phyloP scores from a whole-genome alignment of 2,888 invertebrate species.

The Caenorhabditis imperialis region DNA sequence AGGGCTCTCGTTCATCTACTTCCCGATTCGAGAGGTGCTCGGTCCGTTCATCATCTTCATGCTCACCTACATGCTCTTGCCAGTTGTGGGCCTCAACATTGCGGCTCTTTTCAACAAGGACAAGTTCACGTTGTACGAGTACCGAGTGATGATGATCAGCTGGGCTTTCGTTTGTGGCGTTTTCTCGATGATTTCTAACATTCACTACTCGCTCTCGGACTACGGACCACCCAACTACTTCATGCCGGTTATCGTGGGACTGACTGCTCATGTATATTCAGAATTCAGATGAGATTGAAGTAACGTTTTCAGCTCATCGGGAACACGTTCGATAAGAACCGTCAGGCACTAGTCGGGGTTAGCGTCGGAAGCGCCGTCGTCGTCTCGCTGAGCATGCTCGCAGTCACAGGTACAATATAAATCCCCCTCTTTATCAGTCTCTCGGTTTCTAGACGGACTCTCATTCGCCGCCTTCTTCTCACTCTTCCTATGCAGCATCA shows the following conservation, averaged over 20 bases:
- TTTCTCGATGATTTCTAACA: conserved; percentile 46
- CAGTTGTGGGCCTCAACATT: conserved; percentile 40
- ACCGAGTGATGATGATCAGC: conserved; percentile 47
- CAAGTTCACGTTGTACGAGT: conserved; percentile 41
- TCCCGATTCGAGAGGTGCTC: conserved; percentile 25
- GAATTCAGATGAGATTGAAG: no score
- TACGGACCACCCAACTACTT: conserved; percentile 58
- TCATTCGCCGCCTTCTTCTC: conserved; percentile 30
- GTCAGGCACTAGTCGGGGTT: conserved; percentile 39
- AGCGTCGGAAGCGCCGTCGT: conserved; percentile 53
- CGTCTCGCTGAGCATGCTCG: conserved; percentile 31
- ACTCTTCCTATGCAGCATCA: conserved; percentile 31
- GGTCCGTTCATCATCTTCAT: conserved; percentile 28
- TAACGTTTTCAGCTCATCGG: conserved; percentile 46
- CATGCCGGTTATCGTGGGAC: conserved; percentile 60
- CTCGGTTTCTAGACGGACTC: conserved; percentile 24
- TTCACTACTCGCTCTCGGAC: conserved; percentile 49
- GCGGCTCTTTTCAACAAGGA: conserved; percentile 41
- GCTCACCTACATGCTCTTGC: conserved; percentile 48
- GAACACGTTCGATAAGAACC: conserved; percentile 40
- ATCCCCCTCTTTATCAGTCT: neutral
- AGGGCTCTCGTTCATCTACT: conserved; percentile 20
- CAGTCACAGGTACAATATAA: conserved; percentile 28
- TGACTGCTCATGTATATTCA: conserved; percentile 51
- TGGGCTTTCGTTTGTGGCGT: conserved; percentile 58